Evolutionary conservation across 1,140 invertebrate species (phyloP), one percentile per base, ranked within the genome.

Genomic region (Galendromus occidentalis): DNA sequence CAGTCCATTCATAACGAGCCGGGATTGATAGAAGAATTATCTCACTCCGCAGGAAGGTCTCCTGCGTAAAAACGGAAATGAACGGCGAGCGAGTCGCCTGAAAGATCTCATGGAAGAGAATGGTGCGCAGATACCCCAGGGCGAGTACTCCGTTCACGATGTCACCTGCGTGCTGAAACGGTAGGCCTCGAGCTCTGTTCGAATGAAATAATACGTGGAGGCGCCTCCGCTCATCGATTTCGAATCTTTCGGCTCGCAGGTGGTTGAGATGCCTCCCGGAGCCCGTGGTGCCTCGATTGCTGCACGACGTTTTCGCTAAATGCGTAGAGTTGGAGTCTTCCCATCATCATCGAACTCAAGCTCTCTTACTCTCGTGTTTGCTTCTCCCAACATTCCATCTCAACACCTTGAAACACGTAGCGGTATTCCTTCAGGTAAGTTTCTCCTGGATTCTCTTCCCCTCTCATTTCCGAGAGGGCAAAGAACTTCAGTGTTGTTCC

Each of bases 181-280:
- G 51, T 22, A 25, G 4, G 33, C 14, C 9, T 39, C 33, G 4
- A 39, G 9, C 33, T 39, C 33, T 39, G 33, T 39, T 39, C 9
- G 33, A 39, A 39, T 39, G 4, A 9, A 39, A 4, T 6, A 9
- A 39, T 39, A 4, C n/a, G n/a, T n/a, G n/a, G n/a, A n/a, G n/a
- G n/a, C n/a, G n/a, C n/a, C n/a, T n/a, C n/a, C n/a, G n/a, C n/a
- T n/a, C n/a, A n/a, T 39, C 4, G 33, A 39, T 39, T 39, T 39
- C 9, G 33, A 39, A n/a, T 39, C 9, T 39, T 39, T 9, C 4
- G 4, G 33, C 9, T 59, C 20, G 45, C 51, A 59, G 51, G 25
- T 59, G 51, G 51, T 22, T 59, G 51, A 25, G 51, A 33, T 59
- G 51, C 22, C 51, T 59, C 14, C 51, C 51, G 51, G 51, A 59